phyloP scores from a whole-genome alignment of 2,797 vertebrate species.

The Xerus rutilus region DNA sequence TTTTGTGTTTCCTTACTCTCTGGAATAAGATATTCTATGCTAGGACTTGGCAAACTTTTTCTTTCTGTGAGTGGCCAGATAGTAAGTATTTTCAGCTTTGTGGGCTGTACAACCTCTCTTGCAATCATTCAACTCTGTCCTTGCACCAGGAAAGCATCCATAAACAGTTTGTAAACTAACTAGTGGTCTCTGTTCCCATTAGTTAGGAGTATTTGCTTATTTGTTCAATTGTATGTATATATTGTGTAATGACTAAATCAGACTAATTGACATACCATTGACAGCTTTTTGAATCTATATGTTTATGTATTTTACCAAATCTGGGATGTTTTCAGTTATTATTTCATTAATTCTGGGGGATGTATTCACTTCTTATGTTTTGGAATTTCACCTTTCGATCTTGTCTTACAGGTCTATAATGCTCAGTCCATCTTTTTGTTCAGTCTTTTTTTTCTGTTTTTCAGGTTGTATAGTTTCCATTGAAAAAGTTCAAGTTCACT shows the following conservation, averaged over 20 bases:
- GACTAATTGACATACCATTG: not conserved
- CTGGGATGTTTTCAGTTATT: not conserved
- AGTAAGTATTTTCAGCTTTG: slow-evolving; percentile 67
- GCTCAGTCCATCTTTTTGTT: not conserved
- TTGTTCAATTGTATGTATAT: not conserved
- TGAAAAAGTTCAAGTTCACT: slow-evolving; percentile 37
- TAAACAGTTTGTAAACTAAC: slow-evolving; percentile 24
- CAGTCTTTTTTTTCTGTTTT: not conserved
- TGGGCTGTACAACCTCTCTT: not conserved
- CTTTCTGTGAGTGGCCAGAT: slow-evolving; percentile 59
- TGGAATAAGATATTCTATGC: slow-evolving; percentile 52
- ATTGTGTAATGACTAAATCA: not conserved
- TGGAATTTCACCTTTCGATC: not conserved
- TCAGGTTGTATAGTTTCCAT: not conserved
- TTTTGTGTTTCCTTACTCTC: slow-evolving; percentile 58
- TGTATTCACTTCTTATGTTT: not conserved
- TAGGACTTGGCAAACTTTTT: slow-evolving; percentile 56
- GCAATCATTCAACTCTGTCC: not conserved
- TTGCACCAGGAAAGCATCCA: not conserved
- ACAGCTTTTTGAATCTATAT: not conserved
- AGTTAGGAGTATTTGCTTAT: not conserved
- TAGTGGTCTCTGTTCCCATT: not conserved
- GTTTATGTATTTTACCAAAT: not conserved
- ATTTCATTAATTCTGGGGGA: not conserved
- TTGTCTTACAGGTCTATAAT: not conserved